Conservation (phyloP, 2,113 vertebrate species). For the Ictalurus furcatus region DNA sequence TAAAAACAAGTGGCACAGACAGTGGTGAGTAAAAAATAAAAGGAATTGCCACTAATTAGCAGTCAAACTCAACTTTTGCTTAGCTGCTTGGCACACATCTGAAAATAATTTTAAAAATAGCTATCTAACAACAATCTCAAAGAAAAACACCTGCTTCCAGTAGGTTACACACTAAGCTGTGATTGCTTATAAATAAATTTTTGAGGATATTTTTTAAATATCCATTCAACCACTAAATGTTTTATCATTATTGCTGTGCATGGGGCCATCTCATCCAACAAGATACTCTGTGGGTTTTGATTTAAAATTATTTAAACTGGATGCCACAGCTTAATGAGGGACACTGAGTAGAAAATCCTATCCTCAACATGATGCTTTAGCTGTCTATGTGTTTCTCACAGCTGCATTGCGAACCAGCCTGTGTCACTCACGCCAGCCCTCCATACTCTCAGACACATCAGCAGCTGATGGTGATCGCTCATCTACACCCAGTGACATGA, state of each 20-base stretch:
- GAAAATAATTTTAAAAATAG: too few species aligned
- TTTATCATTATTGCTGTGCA: not conserved
- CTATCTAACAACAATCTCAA: too few species aligned
- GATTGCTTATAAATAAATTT: not conserved
- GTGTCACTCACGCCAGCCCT: conserved; percentile 86
- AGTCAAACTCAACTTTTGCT: not conserved
- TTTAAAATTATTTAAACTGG: not conserved
- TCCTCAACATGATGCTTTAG: not conserved
- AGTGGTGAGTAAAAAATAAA: not conserved
- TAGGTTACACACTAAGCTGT: not conserved
- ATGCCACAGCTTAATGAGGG: not conserved
- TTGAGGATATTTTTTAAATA: not conserved
- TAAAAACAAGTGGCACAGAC: not conserved
- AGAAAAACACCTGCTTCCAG: not conserved
- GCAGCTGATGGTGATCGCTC: conserved; percentile 84
- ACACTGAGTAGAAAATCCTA: not conserved
- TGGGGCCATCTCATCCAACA: not conserved
- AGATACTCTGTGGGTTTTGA: not conserved
- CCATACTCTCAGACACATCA: conserved; percentile 84
- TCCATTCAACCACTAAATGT: not conserved
- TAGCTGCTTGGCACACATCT: too few species aligned
- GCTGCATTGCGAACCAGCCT: conserved; percentile 84
- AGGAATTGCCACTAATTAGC: not conserved
- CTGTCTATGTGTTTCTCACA: not conserved
- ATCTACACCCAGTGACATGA: conserved; percentile 86